Conservation (phyloP, 2,113 vertebrate genomes). For the Trematomus loennbergii region DNA sequence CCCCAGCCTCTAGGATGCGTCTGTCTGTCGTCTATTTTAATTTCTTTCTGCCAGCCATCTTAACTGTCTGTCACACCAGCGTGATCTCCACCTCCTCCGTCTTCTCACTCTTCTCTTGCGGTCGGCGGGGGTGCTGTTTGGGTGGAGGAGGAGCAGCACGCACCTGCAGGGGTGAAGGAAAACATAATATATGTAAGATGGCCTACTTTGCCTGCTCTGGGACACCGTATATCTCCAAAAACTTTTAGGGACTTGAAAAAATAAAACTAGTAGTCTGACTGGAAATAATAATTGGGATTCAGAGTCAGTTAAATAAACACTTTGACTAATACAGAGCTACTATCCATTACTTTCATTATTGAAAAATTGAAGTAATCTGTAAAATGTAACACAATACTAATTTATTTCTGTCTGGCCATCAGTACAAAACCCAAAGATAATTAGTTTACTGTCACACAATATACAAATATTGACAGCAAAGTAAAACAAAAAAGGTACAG, state of each 20-base stretch:
- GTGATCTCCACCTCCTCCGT: slow-evolving; percentile 98
- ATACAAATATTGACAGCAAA: not conserved
- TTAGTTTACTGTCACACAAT: too few relatives aligned
- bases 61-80: slow-evolving; percentile 87
- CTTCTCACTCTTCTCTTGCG: slow-evolving; percentile 93
- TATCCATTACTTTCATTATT: not conserved
- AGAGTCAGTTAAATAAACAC: too few relatives aligned
- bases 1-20: slow-evolving; percentile 35
- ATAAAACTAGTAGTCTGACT: not conserved
- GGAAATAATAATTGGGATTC: not conserved
- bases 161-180: slow-evolving; percentile 84
- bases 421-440: too few relatives aligned
- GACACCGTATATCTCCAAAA: slow-evolving; percentile 2
- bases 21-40: slow-evolving; percentile 37
- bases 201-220: slow-evolving; percentile 27
- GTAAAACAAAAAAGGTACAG: not conserved
- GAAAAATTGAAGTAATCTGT: not conserved
- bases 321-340: not conserved
- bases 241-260: not conserved
- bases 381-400: not conserved
- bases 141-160: slow-evolving; percentile 96
- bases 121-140: slow-evolving; percentile 90
- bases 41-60: slow-evolving; percentile 27
- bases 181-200: not conserved
- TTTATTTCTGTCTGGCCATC: too few relatives aligned